These are phyloP conservation scores for Ornithorhynchus anatinus DNA, from an alignment of 2,113 vertebrate species.

Conservation along the genomic window DNA sequence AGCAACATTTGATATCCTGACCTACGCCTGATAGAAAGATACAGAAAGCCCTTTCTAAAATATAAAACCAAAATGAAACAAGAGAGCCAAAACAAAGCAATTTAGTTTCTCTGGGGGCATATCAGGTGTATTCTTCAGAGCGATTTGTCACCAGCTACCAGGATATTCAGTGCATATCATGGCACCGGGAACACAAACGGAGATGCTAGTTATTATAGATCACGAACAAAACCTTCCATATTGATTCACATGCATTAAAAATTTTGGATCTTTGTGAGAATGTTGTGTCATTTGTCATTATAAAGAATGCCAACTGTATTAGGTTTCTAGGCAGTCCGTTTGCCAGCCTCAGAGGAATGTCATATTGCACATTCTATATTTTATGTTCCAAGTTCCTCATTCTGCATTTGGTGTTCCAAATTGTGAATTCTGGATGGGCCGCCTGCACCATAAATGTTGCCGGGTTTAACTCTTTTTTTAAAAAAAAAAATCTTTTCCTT, in stretches of 20 bases:
- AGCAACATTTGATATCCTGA: no score
- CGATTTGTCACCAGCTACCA: not conserved
- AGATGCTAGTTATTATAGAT: slow-evolving; percentile 28
- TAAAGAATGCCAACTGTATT: slow-evolving; percentile 61
- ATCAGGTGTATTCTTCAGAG: not conserved
- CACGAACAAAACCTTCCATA: slow-evolving; percentile 40
- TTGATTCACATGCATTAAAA: slow-evolving; percentile 30
- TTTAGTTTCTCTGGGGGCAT: not conserved
- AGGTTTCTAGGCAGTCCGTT: slow-evolving; percentile 33
- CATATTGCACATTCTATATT: slow-evolving; percentile 34
- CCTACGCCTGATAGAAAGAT: no score
- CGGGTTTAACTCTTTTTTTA: slow-evolving; percentile 29
- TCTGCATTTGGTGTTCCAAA: slow-evolving; percentile 52
- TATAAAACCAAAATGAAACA: no score
- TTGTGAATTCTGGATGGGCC: slow-evolving; percentile 43
- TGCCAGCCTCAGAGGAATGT: slow-evolving; percentile 35
- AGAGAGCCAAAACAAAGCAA: not conserved
- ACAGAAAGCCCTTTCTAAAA: no score
- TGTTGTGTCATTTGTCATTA: slow-evolving; percentile 48
- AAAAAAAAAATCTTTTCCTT: not conserved
- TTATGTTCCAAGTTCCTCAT: slow-evolving; percentile 52
- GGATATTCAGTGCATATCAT: not conserved
- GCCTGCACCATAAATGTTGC: slow-evolving; percentile 28
- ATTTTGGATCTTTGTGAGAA: slow-evolving; percentile 19
- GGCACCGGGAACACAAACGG: slow-evolving; percentile 34